Percentiles rank a stretch among this genome's conserved stretches.
These are phyloP conservation scores for Calycopis cecrops DNA, from an alignment of 1,140 invertebrate species.

Conservation along the genomic window DNA sequence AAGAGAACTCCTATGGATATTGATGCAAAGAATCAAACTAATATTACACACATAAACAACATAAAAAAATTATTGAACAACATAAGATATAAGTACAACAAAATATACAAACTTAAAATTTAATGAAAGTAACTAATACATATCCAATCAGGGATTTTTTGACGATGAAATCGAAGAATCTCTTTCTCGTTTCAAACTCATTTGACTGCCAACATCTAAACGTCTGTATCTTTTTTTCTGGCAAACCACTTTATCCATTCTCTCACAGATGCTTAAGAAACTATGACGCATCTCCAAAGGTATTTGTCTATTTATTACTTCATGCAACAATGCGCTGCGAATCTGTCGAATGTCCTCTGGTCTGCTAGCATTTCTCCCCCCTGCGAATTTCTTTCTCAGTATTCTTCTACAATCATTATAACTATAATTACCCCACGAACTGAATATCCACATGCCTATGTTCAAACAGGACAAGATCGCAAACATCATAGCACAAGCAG, in stretches of 20 bases:
- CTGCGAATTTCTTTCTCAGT: slow-evolving; percentile 16
- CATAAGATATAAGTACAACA: no score
- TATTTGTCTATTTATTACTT: slow-evolving; percentile 51
- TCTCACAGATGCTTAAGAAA: slow-evolving; percentile 44
- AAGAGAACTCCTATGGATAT: no score
- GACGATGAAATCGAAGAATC: background rate
- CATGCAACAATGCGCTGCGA: slow-evolving; percentile 41
- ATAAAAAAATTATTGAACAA: no score
- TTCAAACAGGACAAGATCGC: slow-evolving; percentile 37
- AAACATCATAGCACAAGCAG: slow-evolving; percentile 31
- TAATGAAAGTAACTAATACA: no score
- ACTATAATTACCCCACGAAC: background rate
- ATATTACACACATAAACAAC: no score
- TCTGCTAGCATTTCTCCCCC: slow-evolving; percentile 13
- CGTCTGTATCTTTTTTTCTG: slow-evolving; percentile 46
- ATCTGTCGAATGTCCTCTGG: slow-evolving; percentile 34
- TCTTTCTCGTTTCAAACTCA: slow-evolving; percentile 29
- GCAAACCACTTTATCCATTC: slow-evolving; percentile 37
- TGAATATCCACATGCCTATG: slow-evolving; percentile 26
- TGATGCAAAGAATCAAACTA: no score
- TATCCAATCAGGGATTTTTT: no score
- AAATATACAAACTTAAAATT: no score
- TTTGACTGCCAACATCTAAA: slow-evolving; percentile 35
- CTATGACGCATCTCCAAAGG: slow-evolving; percentile 50
- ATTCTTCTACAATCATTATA: slow-evolving; percentile 20